phyloP scores from a whole-genome alignment of 2,888 invertebrate species.

The Cylindroiulus punctatus region DNA sequence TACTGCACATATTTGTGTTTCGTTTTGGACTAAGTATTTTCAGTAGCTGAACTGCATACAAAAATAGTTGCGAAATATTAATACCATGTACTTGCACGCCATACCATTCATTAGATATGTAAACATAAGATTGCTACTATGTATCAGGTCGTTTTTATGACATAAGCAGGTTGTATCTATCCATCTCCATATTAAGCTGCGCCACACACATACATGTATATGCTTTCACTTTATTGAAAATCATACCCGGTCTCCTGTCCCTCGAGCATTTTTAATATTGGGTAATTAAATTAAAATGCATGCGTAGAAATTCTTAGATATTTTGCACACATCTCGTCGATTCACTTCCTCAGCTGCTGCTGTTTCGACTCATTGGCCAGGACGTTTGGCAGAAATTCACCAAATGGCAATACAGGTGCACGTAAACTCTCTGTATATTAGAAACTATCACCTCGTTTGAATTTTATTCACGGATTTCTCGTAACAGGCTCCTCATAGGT shows the following conservation, averaged over 20 bases:
- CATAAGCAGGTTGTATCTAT: not conserved
- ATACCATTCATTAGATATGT: not conserved
- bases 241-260: not conserved
- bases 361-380: slow-evolving; percentile 24
- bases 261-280: slow-evolving; percentile 16
- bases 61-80: not conserved
- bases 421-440: slow-evolving; percentile 7
- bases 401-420: slow-evolving; percentile 33
- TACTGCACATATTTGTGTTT: not conserved
- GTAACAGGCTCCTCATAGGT: slow-evolving; percentile 37
- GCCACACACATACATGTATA: not conserved
- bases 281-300: not conserved
- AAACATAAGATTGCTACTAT: not conserved
- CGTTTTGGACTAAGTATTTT: not conserved
- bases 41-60: not conserved
- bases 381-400: slow-evolving; percentile 26
- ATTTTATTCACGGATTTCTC: slow-evolving; percentile 43
- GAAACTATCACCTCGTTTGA: slow-evolving; percentile 28
- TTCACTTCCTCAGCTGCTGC: slow-evolving; percentile 10
- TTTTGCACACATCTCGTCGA: slow-evolving; percentile 18
- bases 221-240: not conserved
- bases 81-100: not conserved
- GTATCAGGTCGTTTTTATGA: slow-evolving; percentile 1
- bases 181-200: not conserved
- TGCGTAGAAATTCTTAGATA: not conserved